Evolutionary conservation across 2,888 invertebrate genomes (phyloP).

Genomic region (Orchestes rusci): DNA sequence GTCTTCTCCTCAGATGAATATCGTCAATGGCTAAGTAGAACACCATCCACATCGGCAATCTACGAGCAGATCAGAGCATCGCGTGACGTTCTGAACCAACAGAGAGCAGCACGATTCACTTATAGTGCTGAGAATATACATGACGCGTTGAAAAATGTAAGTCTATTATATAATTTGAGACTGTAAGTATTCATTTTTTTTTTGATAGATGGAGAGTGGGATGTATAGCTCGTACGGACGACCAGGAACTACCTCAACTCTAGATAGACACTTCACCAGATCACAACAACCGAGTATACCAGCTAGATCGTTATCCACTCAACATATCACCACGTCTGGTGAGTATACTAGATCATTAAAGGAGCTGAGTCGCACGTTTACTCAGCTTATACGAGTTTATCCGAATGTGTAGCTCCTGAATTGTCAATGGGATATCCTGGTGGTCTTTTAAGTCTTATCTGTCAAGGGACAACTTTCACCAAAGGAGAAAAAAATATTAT

Average conservation of each 20-base stretch:
- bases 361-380: too few relatives aligned
- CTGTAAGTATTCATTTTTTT: neutral
- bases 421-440: too few relatives aligned
- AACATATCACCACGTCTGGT: conserved; percentile 54
- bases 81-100: conserved; percentile 61
- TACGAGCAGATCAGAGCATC: conserved; percentile 85
- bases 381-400: too few relatives aligned
- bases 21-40: conserved; percentile 84
- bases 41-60: conserved; percentile 86
- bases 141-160: conserved; percentile 76
- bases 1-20: conserved; percentile 86
- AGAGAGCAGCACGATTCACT: conserved; percentile 68
- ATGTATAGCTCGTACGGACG: conserved; percentile 54
- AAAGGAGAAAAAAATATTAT: too few relatives aligned
- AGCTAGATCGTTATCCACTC: conserved; percentile 67
- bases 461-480: too few relatives aligned
- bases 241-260: conserved; percentile 59
- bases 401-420: too few relatives aligned
- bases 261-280: conserved; percentile 58
- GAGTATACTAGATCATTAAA: conserved; percentile 1
- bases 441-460: too few relatives aligned
- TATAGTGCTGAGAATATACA: conserved; percentile 91
- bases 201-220: conserved; percentile 39
- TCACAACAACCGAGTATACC: conserved; percentile 55
- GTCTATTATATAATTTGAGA: conserved; percentile 29